A percentile compares a stretch with the other conserved stretches of the same genome.
Conservation (phyloP, 2,113 vertebrate species). For the Corynorhinus townsendii region DNA sequence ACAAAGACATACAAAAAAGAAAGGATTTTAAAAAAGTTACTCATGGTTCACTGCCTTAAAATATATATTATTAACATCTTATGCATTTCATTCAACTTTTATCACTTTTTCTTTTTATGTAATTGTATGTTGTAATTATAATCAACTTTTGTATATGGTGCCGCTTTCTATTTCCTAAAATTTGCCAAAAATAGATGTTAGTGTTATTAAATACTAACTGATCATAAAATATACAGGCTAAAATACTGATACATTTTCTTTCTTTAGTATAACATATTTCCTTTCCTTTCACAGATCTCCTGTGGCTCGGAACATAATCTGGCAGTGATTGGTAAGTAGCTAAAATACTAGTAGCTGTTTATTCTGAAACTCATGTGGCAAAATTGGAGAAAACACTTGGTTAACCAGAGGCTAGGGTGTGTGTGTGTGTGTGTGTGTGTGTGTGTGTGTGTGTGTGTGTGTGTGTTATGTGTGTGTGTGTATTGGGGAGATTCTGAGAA, state of each 20-base stretch:
- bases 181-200: conserved; percentile 1
- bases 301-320: conserved; percentile 98
- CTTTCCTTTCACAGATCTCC: conserved; percentile 85
- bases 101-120: conserved; percentile 5
- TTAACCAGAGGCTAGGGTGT: background rate
- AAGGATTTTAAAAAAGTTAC: background rate
- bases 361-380: conserved; percentile 28
- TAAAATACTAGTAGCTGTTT: conserved; percentile 46
- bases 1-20: background rate
- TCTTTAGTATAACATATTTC: conserved; percentile 29
- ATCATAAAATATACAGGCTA: background rate
- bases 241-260: background rate
- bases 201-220: conserved; percentile 20
- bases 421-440: background rate
- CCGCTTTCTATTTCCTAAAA: background rate
- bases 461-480: background rate
- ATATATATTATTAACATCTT: background rate
- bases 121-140: conserved; percentile 36
- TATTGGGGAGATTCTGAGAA: background rate
- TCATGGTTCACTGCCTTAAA: background rate
- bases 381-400: background rate
- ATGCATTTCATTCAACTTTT: background rate
- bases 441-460: background rate
- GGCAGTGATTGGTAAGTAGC: conserved; percentile 91
- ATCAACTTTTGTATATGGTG: conserved; percentile 14